Base-by-base conservation (phyloP, 2,113 vertebrate genomes). In the Aleadryas rufinucha region DNA sequence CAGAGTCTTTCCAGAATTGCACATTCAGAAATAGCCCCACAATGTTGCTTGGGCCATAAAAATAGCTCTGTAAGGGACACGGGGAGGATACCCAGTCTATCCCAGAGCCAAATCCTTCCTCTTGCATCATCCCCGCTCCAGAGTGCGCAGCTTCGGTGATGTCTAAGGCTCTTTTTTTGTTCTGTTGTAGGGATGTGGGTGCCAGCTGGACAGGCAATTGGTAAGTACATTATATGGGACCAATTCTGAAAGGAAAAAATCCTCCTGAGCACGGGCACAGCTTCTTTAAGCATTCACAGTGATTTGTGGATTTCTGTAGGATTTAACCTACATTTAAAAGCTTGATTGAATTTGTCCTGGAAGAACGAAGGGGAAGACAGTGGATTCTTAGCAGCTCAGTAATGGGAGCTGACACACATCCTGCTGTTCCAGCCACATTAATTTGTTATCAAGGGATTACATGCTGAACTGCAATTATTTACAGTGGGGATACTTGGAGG, bases 161-260 rank as follows among this genome's bases (percentile, higher is more conserved):
- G 42, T 64, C 17, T 87, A 8, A 82, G 27, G 35, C 2, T 18
- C 81, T 53, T 52, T 59, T 89, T 71, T 26, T 97, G 70, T 96
- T 95, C 80, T 96, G 10, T 97, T 96, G 30, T 94, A 99, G 99
- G 99, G 96, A 99, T 99, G 98, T 99, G 99, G 99, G 99, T 99
- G 97, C 99, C 99, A 72, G 98, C 99, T 77, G 99, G 99, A 97
- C 99, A 99, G 94, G 98, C 99, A 30, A 99, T 99, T 97, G 99
- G 99, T 99, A 98, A 97, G 98, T 98, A 90, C 83, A 1, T 88
- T 80, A 64, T 10, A 37, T 61, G 76, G 64, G 80, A 77, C 76
- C 39, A 17, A 1, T 70, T 39, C 28, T 23, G 42, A 63, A 53
- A 33, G 64, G 31, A n/a, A 69, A 64, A 69, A 77, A 45, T 50